Evolutionary conservation across 2,113 vertebrate genomes (phyloP), one percentile per base, ranked within the genome.

Genomic region (Lagopus leucura): DNA sequence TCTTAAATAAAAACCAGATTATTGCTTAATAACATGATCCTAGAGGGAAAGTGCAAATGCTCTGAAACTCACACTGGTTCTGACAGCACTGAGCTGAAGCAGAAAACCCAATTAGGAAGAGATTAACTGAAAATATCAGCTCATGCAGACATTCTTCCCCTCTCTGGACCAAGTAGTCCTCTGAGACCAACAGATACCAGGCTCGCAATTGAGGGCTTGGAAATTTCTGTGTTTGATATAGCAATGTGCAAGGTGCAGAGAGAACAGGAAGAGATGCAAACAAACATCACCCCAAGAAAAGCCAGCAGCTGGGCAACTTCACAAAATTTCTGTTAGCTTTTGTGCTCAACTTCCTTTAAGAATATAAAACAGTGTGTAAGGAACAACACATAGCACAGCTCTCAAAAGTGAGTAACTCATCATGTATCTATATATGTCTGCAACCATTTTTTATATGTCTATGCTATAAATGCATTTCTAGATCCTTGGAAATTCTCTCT

Each of bases 121-220:
- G 78, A 95, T 95, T 94, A 94, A 85, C 36, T 70, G 54, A 85
- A 85, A 87, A 65, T 79, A 94, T 38, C 85, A 28, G 58, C 2
- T 0, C 28, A 82, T 78, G 42, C 67, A 85, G 63, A 72, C 12
- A 11, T 72, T 40, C 36, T 89, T 36, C 40, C 64, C 52, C 21
- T 13, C 57, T 72, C 63, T 85, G 40, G 52, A 67, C 66, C 50
- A 66, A 67, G 42, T 3, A 38, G 61, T 71, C 70, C 77, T 84
- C 57, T 0, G 66, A 93, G 91, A 82, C 22, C 52, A 40, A 61
- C 52, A 72, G 34, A 58, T 38, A 80, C 12, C 1, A 6, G 14
- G 25, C 57, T 9, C 43, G 38, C 11, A 82, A 69, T 0, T 57
- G 47, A 89, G 38, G 17, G 32, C 52, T 93, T 79, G 34, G 15